Percentiles rank a stretch among this genome's conserved stretches.
Evolutionary conservation across 1,140 invertebrate species (phyloP).

Genomic region (Melanaphis sacchari): DNA sequence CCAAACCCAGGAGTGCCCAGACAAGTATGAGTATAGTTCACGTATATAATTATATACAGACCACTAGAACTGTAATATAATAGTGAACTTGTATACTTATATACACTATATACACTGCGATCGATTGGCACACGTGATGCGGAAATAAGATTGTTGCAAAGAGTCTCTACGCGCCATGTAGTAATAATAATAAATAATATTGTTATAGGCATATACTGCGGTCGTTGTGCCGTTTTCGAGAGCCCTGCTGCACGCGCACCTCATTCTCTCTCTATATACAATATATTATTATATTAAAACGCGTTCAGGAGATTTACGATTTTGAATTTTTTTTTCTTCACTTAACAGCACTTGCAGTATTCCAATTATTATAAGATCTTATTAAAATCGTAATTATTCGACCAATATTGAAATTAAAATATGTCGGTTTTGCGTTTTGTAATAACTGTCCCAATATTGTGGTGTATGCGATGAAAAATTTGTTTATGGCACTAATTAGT

Average conservation of each 20-base stretch:
- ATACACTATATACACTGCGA: background rate
- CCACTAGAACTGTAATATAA: background rate
- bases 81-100: background rate
- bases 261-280: background rate
- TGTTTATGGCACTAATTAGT: background rate
- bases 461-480: background rate
- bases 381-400: background rate
- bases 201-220: background rate
- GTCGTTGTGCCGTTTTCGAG: background rate
- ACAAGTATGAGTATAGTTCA: background rate
- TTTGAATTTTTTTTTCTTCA: background rate
- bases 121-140: constrained; percentile 26
- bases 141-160: background rate
- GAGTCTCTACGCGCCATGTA: background rate
- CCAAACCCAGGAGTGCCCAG: background rate
- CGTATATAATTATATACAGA: background rate
- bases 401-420: background rate
- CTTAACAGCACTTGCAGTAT: background rate
- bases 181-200: background rate
- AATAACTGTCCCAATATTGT: background rate
- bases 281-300: background rate
- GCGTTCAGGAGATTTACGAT: background rate
- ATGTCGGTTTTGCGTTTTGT: background rate
- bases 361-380: background rate
- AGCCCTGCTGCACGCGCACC: background rate